Conservation (phyloP, 1,140 invertebrate genomes). For the Andricus grossulariae region DNA sequence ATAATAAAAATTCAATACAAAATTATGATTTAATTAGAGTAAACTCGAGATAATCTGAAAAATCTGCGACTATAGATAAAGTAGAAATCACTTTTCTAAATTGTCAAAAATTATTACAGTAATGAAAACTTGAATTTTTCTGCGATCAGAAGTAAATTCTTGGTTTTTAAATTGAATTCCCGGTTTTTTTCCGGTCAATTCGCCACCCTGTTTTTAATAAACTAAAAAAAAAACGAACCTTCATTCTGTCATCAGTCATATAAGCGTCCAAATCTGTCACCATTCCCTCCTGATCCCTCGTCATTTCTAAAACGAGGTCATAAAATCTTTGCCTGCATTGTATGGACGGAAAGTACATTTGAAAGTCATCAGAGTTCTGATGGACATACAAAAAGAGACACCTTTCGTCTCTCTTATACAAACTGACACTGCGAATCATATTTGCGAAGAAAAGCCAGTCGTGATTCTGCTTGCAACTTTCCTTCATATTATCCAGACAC, state of each 20-base stretch:
- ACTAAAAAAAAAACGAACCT: constrained; percentile 72
- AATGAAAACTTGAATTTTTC: too few species aligned
- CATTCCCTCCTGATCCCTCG: constrained; percentile 89
- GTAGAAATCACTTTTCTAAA: too few species aligned
- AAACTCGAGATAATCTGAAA: too few species aligned
- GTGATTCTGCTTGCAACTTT: constrained; percentile 89
- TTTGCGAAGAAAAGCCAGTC: constrained; percentile 95
- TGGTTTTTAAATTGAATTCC: too few species aligned
- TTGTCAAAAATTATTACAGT: too few species aligned
- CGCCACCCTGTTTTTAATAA: not conserved
- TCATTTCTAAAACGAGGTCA: constrained; percentile 88
- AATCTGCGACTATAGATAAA: too few species aligned
- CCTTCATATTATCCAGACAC: constrained; percentile 86
- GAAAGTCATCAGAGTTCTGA: constrained; percentile 98
- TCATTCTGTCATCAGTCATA: constrained; percentile 82
- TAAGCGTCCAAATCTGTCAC: constrained; percentile 89
- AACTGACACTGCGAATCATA: constrained; percentile 94
- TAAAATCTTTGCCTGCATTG: constrained; percentile 88
- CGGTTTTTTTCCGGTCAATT: too few species aligned
- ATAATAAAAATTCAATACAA: too few species aligned
- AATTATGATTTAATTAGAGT: too few species aligned
- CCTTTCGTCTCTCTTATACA: constrained; percentile 96
- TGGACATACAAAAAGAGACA: constrained; percentile 98
- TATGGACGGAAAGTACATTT: constrained; percentile 97
- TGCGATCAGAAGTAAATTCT: too few species aligned